phyloP scores from a whole-genome alignment of 2,113 vertebrate genomes.

The Grammomys dolichurus region DNA sequence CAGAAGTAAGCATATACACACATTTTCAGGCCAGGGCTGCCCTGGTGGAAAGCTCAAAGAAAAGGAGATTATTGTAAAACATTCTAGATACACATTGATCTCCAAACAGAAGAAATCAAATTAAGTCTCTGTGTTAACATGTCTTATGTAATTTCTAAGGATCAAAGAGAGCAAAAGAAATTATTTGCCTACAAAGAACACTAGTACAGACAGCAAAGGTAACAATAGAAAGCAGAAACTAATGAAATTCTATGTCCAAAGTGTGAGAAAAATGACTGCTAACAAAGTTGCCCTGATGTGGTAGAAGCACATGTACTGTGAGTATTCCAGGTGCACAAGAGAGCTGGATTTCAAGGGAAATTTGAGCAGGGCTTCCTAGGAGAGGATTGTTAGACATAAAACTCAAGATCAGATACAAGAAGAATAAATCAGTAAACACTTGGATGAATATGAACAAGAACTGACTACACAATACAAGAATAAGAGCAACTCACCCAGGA shows the following conservation, averaged over 20 bases:
- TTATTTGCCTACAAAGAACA: not conserved
- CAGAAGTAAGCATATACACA: not conserved
- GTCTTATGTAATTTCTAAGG: conserved; percentile 15
- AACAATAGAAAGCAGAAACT: conserved; percentile 11
- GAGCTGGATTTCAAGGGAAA: not conserved
- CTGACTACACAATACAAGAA: too few species aligned
- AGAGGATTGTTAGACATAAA: not conserved
- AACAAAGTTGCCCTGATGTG: not conserved
- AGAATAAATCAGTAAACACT: not conserved
- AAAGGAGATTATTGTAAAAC: conserved; percentile 14
- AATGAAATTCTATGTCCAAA: not conserved
- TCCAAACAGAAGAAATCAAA: not conserved
- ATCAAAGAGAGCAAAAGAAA: not conserved
- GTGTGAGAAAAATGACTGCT: conserved; percentile 13
- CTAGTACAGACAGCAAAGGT: not conserved
- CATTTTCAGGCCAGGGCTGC: not conserved
- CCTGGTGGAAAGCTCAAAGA: not conserved
- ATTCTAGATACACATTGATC: not conserved
- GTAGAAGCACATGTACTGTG: not conserved
- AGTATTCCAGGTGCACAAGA: not conserved
- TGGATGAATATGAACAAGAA: not conserved
- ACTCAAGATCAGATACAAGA: not conserved
- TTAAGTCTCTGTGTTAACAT: not conserved
- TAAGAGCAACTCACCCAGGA: not conserved
- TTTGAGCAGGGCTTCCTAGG: not conserved